A percentile compares a stretch with the other conserved stretches of the same genome.
Evolutionary conservation across 2,888 invertebrate genomes (phyloP).

Genomic region (Ernsta delagoae): DNA sequence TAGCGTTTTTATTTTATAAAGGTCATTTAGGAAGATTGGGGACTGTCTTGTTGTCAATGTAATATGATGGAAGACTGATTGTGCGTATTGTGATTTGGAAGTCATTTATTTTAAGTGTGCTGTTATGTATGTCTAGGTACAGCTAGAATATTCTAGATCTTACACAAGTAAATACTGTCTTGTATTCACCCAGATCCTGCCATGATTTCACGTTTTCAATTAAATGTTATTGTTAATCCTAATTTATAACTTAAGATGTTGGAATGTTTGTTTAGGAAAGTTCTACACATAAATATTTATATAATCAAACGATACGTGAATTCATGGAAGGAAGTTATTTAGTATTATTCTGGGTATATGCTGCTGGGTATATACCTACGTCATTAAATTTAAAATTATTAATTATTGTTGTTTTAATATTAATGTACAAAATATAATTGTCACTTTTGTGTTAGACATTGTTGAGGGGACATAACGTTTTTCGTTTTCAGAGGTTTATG

Average conservation of each 20-base stretch:
- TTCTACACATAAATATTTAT: neutral
- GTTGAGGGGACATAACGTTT: no score
- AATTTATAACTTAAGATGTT: constrained; percentile 20
- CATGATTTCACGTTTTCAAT: constrained; percentile 22
- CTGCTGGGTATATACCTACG: no score
- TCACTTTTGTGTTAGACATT: no score
- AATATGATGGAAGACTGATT: constrained; percentile 42
- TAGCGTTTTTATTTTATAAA: no score
- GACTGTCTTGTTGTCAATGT: constrained; percentile 8
- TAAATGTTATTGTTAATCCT: constrained; percentile 24
- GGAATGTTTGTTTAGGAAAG: constrained; percentile 13
- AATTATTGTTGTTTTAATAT: no score
- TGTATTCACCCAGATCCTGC: constrained; percentile 15
- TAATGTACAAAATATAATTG: no score
- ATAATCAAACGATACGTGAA: constrained; percentile 2
- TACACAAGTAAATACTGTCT: constrained; percentile 7
- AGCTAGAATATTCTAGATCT: constrained; percentile 15
- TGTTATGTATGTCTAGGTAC: no score
- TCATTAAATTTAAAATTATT: no score
- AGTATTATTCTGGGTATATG: no score
- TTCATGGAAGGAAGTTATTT: constrained; percentile 17
- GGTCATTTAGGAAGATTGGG: constrained; percentile 9
- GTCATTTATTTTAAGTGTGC: constrained; percentile 34
- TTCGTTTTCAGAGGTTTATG: no score
- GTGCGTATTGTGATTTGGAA: constrained; percentile 37